Evolutionary conservation across 2,113 vertebrate genomes (phyloP), one percentile per base, ranked within the genome.

Genomic region (Trinectes maculatus): DNA sequence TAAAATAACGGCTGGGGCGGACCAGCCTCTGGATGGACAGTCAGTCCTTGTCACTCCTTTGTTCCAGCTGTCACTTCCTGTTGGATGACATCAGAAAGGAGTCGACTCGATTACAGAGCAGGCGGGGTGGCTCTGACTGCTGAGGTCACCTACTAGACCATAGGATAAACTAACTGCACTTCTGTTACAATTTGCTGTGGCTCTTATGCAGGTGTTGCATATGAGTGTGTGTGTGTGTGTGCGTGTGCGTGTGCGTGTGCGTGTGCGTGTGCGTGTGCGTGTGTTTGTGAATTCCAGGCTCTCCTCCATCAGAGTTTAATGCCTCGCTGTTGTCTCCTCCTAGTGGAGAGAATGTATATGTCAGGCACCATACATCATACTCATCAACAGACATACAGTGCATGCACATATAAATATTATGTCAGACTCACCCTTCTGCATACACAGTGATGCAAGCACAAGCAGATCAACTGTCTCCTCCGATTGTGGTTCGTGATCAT

Each of bases 131-230:
- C 33, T 64, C 77, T 31, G 68, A 36, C 57, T 53, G 49, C 63
- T 67, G 49, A 48, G 72, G 64, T 53, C 47, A 25, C 42, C 26
- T 18, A 15, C 44, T 71, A 66, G 80, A 81, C 57, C 54, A 18
- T 59, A 74, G 67, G 57, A 51, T 49, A 28, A 78, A 80, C 52
- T 75, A 66, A 77, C 79, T 86, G 85, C 87, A 89, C 83, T 84
- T 80, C 75, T 86, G 85, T 89, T 91, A 76, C 80, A 70, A 89
- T 86, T 89, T 80, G 80, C 85, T 83, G 89, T 86, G 89, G 86
- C 78, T 89, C 80, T 87, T 85, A 87, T 82, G 83, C 78, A 82
- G 85, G 67, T 51, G 65, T 71, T 78, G 62, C 28, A 64, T 85
- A 19, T 60, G 77, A 2, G 71, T 68, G 54, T 39, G 36, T 52